Evolutionary conservation across 53 echinoderm and acorn worm species (phyloP).

Genomic region (Glandiceps talaboti): DNA sequence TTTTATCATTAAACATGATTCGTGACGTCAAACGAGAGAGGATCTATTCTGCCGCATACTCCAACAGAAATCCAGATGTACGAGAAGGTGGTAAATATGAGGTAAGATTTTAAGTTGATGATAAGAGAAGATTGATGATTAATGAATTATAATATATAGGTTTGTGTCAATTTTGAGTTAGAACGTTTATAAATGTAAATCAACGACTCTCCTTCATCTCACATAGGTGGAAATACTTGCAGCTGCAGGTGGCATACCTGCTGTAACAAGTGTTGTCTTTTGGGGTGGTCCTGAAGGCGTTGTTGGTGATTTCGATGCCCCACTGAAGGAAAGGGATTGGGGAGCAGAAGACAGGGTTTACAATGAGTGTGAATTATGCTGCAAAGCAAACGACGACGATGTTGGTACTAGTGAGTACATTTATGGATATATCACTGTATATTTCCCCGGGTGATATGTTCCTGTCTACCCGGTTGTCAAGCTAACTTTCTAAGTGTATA

Average conservation of each 20-base stretch:
- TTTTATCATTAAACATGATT: neutral
- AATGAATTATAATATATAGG: too few species aligned
- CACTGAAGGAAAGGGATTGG: constrained; percentile 2
- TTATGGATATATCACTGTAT: neutral
- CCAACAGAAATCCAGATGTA: neutral
- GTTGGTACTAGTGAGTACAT: neutral
- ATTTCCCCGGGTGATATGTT: neutral
- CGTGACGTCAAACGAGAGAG: neutral
- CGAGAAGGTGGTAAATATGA: neutral
- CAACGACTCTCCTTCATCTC: too few species aligned
- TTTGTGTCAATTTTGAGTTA: too few species aligned
- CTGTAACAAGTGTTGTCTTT: constrained; percentile 32
- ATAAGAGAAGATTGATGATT: too few species aligned
- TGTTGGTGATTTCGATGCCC: constrained; percentile 20
- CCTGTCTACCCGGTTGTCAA: neutral
- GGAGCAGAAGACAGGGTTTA: too few species aligned
- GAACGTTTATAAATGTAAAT: too few species aligned
- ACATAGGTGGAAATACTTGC: constrained; percentile 31
- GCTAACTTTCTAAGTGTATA: neutral
- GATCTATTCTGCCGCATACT: neutral
- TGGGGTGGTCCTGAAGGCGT: constrained; percentile 32
- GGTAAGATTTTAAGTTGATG: too few species aligned
- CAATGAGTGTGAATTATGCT: too few species aligned
- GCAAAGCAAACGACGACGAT: too few species aligned
- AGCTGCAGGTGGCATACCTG: constrained; percentile 16